Percentiles rank a stretch among this genome's conserved stretches.
phyloP scores from a whole-genome alignment of 2,797 vertebrate genomes.

The Acipenser transmontanus region DNA sequence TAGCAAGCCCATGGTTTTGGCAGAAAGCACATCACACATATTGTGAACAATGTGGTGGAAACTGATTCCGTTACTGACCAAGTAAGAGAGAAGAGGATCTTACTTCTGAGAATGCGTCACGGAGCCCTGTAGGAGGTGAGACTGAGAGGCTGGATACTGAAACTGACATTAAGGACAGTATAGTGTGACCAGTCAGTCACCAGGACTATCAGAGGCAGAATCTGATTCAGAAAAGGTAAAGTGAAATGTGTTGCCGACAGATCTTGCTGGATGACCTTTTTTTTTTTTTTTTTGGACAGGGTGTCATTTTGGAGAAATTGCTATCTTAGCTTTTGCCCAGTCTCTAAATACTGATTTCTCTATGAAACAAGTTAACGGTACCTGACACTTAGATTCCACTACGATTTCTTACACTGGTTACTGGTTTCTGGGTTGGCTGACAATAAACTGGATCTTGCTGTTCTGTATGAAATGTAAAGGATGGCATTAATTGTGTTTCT shows the following conservation, averaged over 20 bases:
- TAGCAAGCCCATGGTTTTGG: neutral
- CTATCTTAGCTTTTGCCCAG: no score
- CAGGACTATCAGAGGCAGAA: slow-evolving; percentile 37
- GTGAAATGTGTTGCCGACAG: neutral
- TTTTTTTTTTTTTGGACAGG: neutral
- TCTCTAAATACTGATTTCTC: no score
- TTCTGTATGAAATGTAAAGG: no score
- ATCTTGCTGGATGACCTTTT: neutral
- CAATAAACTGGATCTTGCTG: no score
- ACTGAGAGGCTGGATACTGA: slow-evolving; percentile 19
- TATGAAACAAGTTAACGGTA: no score
- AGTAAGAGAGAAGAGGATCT: neutral
- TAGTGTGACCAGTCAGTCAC: slow-evolving; percentile 26
- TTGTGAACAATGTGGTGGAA: neutral
- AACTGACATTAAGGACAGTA: slow-evolving; percentile 3
- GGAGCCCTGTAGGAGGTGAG: neutral
- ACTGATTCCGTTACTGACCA: neutral
- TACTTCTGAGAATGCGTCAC: neutral
- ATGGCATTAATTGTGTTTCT: no score
- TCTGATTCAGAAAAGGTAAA: slow-evolving; percentile 43
- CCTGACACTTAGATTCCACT: no score
- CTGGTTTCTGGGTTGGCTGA: no score
- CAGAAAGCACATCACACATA: slow-evolving; percentile 6
- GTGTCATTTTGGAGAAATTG: no score
- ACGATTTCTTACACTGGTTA: no score